These are phyloP conservation scores for Drosophila suboccidentalis DNA, from an alignment of 2,888 invertebrate species.

Conservation along the genomic window DNA sequence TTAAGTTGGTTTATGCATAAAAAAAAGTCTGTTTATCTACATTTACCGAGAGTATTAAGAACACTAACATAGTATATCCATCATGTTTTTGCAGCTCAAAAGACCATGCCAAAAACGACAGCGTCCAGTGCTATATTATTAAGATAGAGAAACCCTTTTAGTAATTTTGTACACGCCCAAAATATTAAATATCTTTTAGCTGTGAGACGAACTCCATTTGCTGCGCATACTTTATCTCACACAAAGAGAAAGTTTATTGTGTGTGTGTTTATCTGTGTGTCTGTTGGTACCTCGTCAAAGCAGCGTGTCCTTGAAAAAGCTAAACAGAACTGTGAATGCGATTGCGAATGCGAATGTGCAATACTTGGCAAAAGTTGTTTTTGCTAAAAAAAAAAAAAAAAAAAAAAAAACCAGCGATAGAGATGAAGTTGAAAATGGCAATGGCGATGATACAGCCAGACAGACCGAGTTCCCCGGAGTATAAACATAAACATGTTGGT, in stretches of 20 bases:
- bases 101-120: conserved; percentile 15
- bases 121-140: conserved; percentile 12
- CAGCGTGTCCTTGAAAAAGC: conserved; percentile 57
- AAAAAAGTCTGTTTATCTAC: conserved; percentile 4
- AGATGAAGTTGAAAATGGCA: neutral
- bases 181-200: conserved; percentile 62
- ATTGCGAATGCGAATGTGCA: conserved; percentile 40
- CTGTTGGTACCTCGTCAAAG: conserved; percentile 44
- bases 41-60: conserved; percentile 33
- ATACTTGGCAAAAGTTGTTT: conserved; percentile 44
- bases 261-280: conserved; percentile 4
- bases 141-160: conserved; percentile 60
- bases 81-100: conserved; percentile 50
- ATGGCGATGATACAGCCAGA: neutral
- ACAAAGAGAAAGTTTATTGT: conserved; percentile 2
- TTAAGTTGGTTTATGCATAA: conserved; percentile 7
- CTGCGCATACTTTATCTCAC: conserved; percentile 13
- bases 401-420: conserved; percentile 12
- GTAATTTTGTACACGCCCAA: conserved; percentile 63
- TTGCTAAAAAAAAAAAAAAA: neutral
- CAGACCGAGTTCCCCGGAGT: conserved; percentile 48
- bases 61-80: conserved; percentile 43
- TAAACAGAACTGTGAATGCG: conserved; percentile 48
- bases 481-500: conserved; percentile 65
- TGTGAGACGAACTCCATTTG: conserved; percentile 23